Percentiles rank a stretch among this genome's conserved stretches.
Evolutionary conservation across 2,888 invertebrate genomes (phyloP).

Genomic region (Allophyes oxyacanthae): DNA sequence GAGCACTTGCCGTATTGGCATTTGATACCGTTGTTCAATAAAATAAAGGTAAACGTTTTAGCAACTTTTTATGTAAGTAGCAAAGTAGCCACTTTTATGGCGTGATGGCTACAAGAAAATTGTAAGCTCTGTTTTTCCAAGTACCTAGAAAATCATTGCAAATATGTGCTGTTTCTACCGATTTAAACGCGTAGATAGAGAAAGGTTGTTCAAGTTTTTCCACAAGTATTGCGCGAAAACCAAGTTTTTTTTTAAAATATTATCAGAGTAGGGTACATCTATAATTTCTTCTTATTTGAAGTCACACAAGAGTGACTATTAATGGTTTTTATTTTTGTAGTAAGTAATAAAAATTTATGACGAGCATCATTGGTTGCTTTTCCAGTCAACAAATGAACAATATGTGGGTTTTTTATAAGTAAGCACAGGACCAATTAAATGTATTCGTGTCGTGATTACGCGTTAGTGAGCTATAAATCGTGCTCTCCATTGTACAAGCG

Average conservation of each 20-base stretch:
- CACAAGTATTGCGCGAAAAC: no score
- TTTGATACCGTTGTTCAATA: slow-evolving; percentile 33
- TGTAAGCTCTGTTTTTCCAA: slow-evolving; percentile 13
- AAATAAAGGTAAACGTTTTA: slow-evolving; percentile 49
- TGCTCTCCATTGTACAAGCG: slow-evolving; percentile 59
- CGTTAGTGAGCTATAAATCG: slow-evolving; percentile 52
- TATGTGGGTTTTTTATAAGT: slow-evolving; percentile 4
- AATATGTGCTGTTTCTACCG: slow-evolving; percentile 4
- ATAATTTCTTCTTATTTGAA: no score
- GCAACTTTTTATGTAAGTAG: slow-evolving; percentile 37
- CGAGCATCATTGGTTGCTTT: no score
- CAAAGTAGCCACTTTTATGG: slow-evolving; percentile 28
- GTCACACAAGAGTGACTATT: no score
- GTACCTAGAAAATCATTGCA: slow-evolving; percentile 13
- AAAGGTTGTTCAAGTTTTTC: no score
- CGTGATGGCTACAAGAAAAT: slow-evolving; percentile 27
- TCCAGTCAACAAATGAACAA: no score
- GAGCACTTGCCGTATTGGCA: slow-evolving; percentile 9
- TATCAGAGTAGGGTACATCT: no score
- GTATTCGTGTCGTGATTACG: slow-evolving; percentile 22
- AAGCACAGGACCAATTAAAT: slow-evolving; percentile 23
- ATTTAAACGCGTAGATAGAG: no score
- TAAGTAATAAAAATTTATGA: no score
- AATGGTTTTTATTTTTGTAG: no score
- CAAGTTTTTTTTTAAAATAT: no score